Evolutionary conservation across 2,888 invertebrate species (phyloP).

Genomic region (Stenchaetothrips biformis): DNA sequence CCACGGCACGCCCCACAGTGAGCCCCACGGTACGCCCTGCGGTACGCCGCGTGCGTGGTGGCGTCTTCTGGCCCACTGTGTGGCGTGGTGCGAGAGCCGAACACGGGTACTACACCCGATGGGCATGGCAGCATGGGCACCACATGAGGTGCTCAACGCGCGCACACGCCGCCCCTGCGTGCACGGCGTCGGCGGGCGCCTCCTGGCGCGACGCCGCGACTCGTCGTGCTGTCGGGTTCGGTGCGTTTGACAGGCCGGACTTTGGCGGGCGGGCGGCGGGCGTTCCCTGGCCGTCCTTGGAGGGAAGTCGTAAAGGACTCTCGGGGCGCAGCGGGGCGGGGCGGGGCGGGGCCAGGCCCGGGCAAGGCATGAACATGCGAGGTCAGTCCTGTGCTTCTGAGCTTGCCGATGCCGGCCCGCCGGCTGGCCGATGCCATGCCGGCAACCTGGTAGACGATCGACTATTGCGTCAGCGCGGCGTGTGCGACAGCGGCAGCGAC

Average conservation of each 20-base stretch:
- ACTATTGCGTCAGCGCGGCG: background rate
- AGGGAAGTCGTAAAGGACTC: slow-evolving; percentile 19
- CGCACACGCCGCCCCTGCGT: too few relatives aligned
- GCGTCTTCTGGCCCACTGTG: too few relatives aligned
- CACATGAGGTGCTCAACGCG: too few relatives aligned
- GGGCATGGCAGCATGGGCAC: too few relatives aligned
- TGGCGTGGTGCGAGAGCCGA: background rate
- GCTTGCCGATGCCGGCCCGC: background rate
- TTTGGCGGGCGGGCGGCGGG: background rate
- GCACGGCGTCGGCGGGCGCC: too few relatives aligned
- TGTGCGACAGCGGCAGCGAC: too few relatives aligned
- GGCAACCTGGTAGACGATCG: background rate
- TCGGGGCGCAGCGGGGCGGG: too few relatives aligned
- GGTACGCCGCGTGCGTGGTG: background rate
- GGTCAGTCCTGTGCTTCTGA: slow-evolving; percentile 20
- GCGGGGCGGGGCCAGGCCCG: background rate
- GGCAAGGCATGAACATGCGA: background rate
- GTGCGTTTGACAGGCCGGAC: background rate
- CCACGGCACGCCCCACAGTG: too few relatives aligned
- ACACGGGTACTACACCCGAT: too few relatives aligned
- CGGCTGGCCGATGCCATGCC: background rate
- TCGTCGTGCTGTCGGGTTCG: background rate
- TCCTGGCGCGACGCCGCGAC: background rate
- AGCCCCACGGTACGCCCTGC: background rate
- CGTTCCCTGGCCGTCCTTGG: background rate